A percentile compares a stretch with the other conserved stretches of the same genome.
Evolutionary conservation across 30 jellyfish, hydroid and myxozoan genomes (phyloP).

Genomic region (Rhopilema esculentum): DNA sequence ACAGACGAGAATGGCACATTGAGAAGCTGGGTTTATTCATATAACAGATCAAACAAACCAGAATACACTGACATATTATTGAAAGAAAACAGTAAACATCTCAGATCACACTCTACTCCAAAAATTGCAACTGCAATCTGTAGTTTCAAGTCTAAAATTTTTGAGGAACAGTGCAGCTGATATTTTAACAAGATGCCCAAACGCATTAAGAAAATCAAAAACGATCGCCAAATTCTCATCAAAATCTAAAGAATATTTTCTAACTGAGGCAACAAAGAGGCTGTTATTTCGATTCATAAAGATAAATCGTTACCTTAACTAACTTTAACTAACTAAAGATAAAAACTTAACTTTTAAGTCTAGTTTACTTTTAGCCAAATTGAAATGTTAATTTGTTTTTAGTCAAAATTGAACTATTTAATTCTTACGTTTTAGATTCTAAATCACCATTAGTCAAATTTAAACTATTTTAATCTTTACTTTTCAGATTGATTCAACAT

Average conservation of each 20-base stretch:
- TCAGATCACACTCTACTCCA: slow-evolving; percentile 50
- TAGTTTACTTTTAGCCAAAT: too few relatives aligned
- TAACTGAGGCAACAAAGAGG: not conserved
- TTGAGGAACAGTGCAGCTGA: slow-evolving; percentile 1
- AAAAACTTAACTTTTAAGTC: too few relatives aligned
- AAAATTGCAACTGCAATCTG: slow-evolving; percentile 41
- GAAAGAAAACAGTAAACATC: slow-evolving; percentile 46
- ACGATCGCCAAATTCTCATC: not conserved
- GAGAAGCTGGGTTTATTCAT: slow-evolving; percentile 31
- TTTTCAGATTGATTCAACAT: too few relatives aligned
- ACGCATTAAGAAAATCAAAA: not conserved
- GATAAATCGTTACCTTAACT: too few relatives aligned
- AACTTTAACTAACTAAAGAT: too few relatives aligned
- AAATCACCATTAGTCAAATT: too few relatives aligned
- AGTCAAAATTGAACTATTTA: too few relatives aligned
- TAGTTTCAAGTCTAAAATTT: slow-evolving; percentile 9
- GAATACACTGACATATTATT: slow-evolving; percentile 38
- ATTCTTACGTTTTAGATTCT: too few relatives aligned
- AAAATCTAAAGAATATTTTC: not conserved
- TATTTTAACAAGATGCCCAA: not conserved
- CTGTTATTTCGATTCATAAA: not conserved
- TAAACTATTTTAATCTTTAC: too few relatives aligned
- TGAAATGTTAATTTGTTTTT: too few relatives aligned
- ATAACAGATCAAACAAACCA: slow-evolving; percentile 51
- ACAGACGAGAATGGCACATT: too few relatives aligned